Evolutionary conservation across 2,797 vertebrate genomes (phyloP).

Genomic region (Thripadectes ignobilis): DNA sequence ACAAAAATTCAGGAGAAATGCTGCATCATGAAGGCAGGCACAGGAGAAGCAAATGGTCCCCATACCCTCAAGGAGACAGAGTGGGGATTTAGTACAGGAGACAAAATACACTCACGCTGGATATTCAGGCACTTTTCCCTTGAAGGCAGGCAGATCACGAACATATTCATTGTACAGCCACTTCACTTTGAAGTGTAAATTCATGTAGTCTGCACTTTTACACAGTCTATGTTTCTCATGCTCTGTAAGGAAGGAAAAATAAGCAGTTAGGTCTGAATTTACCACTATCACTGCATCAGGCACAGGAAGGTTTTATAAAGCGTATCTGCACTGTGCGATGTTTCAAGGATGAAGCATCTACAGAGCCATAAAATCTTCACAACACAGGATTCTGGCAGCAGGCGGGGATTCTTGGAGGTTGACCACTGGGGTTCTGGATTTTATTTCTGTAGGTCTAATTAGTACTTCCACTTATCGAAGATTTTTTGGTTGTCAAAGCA

Average conservation of each 20-base stretch:
- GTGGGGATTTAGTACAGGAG: background rate
- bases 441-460: background rate
- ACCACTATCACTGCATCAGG: background rate
- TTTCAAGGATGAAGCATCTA: background rate
- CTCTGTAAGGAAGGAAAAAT: constrained; percentile 76
- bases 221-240: constrained; percentile 94
- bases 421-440: background rate
- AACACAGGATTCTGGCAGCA: background rate
- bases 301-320: background rate
- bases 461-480: background rate
- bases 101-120: constrained; percentile 84
- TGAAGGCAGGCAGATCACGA: constrained; percentile 86
- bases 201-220: constrained; percentile 99
- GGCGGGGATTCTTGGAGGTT: background rate
- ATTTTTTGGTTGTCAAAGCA: background rate
- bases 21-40: background rate
- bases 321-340: background rate
- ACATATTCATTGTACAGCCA: constrained; percentile 98
- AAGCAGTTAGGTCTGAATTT: background rate
- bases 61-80: background rate
- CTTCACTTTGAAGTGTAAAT: constrained; percentile 99
- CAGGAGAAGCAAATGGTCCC: background rate
- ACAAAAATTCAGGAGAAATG: background rate
- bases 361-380: background rate
- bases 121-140: constrained; percentile 89